phyloP scores from a whole-genome alignment of 30 jellyfish, hydroid and myxozoan genomes.

The Clytia hemisphaerica region DNA sequence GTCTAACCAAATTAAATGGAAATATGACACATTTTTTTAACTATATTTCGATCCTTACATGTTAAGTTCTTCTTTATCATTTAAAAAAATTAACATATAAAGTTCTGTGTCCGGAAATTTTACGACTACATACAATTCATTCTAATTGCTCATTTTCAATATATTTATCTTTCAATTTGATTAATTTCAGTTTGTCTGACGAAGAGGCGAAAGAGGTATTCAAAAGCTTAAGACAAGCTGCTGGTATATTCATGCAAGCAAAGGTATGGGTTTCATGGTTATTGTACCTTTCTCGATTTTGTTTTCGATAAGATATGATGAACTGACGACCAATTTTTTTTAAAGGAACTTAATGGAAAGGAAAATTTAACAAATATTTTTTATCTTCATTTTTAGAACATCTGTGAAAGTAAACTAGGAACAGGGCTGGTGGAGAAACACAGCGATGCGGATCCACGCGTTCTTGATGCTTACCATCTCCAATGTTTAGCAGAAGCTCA shows the following conservation, averaged over 20 bases:
- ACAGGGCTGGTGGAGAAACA: constrained; percentile 78
- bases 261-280: constrained; percentile 41
- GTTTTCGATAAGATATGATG: not conserved
- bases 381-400: constrained; percentile 23
- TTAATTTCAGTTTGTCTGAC: constrained; percentile 52
- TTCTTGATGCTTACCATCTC: constrained; percentile 79
- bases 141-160: no score
- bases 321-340: not conserved
- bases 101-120: no score
- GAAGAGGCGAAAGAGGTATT: constrained; percentile 93
- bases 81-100: no score
- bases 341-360: not conserved
- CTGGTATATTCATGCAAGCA: constrained; percentile 90
- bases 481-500: constrained; percentile 96
- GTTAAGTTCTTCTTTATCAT: no score
- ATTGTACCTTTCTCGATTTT: not conserved
- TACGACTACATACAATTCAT: no score
- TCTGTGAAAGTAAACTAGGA: constrained; percentile 62
- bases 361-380: constrained; percentile 61
- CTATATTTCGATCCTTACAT: no score
- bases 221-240: constrained; percentile 75
- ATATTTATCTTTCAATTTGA: no score
- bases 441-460: constrained; percentile 82
- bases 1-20: no score
- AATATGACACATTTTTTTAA: no score